Evolutionary conservation across 2,888 invertebrate species (phyloP).

Genomic region (Idaea straminata): DNA sequence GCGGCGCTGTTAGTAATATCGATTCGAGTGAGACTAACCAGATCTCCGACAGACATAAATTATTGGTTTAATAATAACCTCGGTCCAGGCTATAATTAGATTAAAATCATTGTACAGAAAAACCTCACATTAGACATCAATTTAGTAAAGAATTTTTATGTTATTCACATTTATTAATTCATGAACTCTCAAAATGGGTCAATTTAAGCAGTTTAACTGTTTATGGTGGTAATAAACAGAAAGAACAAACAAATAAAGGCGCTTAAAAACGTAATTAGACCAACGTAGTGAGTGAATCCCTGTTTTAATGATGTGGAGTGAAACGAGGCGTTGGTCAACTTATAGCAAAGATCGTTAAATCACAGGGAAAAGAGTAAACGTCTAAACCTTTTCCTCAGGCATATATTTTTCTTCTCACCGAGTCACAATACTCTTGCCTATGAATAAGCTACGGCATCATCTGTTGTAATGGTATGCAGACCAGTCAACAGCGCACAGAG

Average conservation of each 20-base stretch:
- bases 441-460: no score
- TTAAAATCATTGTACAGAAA: slow-evolving; percentile 9
- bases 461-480: no score
- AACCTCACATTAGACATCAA: slow-evolving; percentile 39
- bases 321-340: slow-evolving; percentile 43
- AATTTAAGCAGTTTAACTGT: slow-evolving; percentile 44
- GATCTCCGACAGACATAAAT: slow-evolving; percentile 13
- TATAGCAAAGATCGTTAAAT: slow-evolving; percentile 2
- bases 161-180: slow-evolving; percentile 43
- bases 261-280: slow-evolving; percentile 62
- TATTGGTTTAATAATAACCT: neutral
- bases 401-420: no score
- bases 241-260: slow-evolving; percentile 46
- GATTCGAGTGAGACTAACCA: slow-evolving; percentile 28
- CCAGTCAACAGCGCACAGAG: no score
- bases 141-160: slow-evolving; percentile 44
- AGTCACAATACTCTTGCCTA: no score
- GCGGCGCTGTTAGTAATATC: slow-evolving; percentile 9
- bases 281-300: slow-evolving; percentile 51
- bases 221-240: slow-evolving; percentile 44
- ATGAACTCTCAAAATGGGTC: slow-evolving; percentile 36
- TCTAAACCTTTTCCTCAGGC: no score
- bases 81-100: neutral
- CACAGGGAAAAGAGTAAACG: neutral
- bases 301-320: slow-evolving; percentile 42